Evolutionary conservation across 1,140 invertebrate species (phyloP), one percentile per base, ranked within the genome.

Genomic region (Neodiprion pinetum): DNA sequence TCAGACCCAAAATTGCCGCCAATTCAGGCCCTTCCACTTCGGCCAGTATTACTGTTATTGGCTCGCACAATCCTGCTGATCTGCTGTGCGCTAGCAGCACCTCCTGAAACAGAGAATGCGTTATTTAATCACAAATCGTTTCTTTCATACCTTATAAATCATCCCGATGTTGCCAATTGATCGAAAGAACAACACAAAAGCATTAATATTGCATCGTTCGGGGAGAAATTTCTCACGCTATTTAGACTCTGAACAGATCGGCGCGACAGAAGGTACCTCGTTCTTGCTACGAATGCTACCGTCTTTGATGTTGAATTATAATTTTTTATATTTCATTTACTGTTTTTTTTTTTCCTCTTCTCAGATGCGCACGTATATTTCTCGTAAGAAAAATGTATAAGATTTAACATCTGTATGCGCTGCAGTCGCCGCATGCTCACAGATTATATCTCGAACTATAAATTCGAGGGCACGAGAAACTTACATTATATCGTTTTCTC

Each of bases 21-120:
- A 92, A 83, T 82, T 92, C 91, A 12, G 87, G 87, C 48, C 87
- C 89, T 70, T 89, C 87, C 40, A 92, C 87, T 72, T 92, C 91
- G 9, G 90, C 88, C 11, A 92, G 83, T 66, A 92, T 91, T 48
- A 92, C 85, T 48, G 92, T 91, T 48, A 86, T 83, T 0, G 84
- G 84, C 68, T 87, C 85, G 73, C 80, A 82, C 28, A 4, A 40
- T 23, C 77, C 79, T 4, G 90, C 88, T 72, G 90, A 86, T 75
- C 89, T 88, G 70, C 88, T 88, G 74, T 90, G 85, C 7, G 89
- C 86, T 76, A 90, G 83, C 70, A 91, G 80, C 9, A 89, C 81
- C 17, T 87, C 83, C 88, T 89, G 83, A 66, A 84, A 84, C 71
- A 69, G 9, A 71, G 53, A 61, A 17, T 12, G n/a, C 53, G 28